These are phyloP conservation scores for Rissa tridactyla DNA, from an alignment of 2,113 vertebrate species.

Conservation along the genomic window DNA sequence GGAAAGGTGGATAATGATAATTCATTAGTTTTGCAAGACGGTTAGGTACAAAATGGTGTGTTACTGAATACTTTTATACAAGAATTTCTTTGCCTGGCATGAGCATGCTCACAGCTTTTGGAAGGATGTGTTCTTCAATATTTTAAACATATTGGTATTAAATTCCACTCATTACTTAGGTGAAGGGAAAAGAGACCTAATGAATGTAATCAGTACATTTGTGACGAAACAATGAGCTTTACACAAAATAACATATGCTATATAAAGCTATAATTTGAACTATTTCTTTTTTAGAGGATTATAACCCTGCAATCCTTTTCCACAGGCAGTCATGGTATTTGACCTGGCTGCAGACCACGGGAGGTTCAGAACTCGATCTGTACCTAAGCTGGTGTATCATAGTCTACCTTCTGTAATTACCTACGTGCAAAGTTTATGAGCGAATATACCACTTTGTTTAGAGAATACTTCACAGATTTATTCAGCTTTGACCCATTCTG, in stretches of 20 bases:
- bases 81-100: not conserved
- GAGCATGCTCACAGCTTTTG: not conserved
- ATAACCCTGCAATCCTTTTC: not conserved
- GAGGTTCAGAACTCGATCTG: not conserved
- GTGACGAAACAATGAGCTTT: not conserved
- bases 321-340: not conserved
- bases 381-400: not conserved
- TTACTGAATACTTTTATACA: not conserved
- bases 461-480: slow-evolving; percentile 34
- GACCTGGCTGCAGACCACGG: not conserved
- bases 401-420: not conserved
- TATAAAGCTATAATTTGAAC: not conserved
- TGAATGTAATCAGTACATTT: not conserved
- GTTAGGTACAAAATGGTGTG: not conserved
- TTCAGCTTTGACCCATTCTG: slow-evolving; percentile 49
- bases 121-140: not conserved
- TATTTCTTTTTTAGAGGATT: not conserved
- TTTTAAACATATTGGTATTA: not conserved
- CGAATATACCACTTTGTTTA: not conserved
- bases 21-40: not conserved
- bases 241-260: not conserved
- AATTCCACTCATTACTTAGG: not conserved
- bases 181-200: not conserved
- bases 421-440: not conserved
- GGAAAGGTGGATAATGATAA: not conserved